A percentile compares a stretch with the other conserved stretches of the same genome.
Conservation (phyloP, 2,113 vertebrate genomes). For the Panthera leo region DNA sequence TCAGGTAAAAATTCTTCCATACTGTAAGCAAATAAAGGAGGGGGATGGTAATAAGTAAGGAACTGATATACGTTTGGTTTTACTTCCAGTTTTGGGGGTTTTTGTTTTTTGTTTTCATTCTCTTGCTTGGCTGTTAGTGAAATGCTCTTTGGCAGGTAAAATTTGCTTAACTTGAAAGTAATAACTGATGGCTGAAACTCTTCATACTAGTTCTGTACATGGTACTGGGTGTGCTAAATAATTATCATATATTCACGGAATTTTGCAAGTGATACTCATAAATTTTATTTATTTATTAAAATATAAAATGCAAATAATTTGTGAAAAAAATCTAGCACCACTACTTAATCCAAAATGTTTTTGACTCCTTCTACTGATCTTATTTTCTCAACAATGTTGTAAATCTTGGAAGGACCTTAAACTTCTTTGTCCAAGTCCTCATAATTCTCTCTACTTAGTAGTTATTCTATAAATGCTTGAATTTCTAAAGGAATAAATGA, state of each 20-base stretch:
- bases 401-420: background rate
- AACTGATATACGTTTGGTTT: background rate
- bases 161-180: background rate
- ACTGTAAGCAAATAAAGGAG: background rate
- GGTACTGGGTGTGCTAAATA: background rate
- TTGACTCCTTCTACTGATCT: background rate
- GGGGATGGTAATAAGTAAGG: background rate
- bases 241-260: background rate
- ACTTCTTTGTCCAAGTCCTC: background rate
- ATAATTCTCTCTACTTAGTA: background rate
- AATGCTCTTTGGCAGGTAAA: background rate
- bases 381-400: background rate
- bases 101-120: background rate
- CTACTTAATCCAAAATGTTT: background rate
- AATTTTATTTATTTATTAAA: background rate
- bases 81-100: background rate
- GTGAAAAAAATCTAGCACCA: background rate
- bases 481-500: background rate
- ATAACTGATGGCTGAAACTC: background rate
- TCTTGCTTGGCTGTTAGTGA: background rate
- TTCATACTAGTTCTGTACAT: background rate
- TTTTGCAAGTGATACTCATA: background rate
- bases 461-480: background rate
- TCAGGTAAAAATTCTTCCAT: background rate
- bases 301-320: background rate